Evolutionary conservation across 2,113 vertebrate species (phyloP), one percentile per base, ranked within the genome.

Genomic region (Oenanthe oenanthe): DNA sequence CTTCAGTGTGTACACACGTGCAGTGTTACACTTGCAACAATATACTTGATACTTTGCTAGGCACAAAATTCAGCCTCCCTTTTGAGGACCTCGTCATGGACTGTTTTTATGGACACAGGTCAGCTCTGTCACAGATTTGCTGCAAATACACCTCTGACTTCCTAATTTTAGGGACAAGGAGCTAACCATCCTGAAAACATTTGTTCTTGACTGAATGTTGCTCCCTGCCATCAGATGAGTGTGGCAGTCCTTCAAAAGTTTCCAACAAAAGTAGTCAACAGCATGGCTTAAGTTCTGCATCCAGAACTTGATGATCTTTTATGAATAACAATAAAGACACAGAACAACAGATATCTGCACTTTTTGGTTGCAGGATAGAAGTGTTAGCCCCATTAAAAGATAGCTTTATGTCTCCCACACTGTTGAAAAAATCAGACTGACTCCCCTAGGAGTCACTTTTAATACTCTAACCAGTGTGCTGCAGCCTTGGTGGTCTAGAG

Each of bases 1-100:
- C 50, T 89, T 28, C 45, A 61, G 62, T 7, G 20, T 0, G 6
- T 40, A 38, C 45, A 20, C 28, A 11, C 0, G 1, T 19, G 32
- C 38, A 43, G 19, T 22, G 11, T 36, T 43, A 18, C 8, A 28
- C 7, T 24, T 53, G 45, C 15, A 65, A 36, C 22, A 45, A 38
- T 3, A 17, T 24, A 20, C 36, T 45, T 3, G 6, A 19, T 67
- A 17, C 18, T 53, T 34, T 9, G 42, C 45, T 58, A 25, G 66
- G 45, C 38, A 85, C 12, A 26, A 82, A 88, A 88, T 54, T 58
- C 54, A 92, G 43, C 20, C 29, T 66, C 22, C 7, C 17, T 74
- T 76, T 29, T n/a, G 36, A 76, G 67, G 40, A n/a, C 42, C 17
- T 61, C 45, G 38, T 34, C 9, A 24, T 0, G 10, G 50, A 43